A percentile compares a stretch with the other conserved stretches of the same genome.
Evolutionary conservation across 2,113 vertebrate species (phyloP).

Genomic region (Syrmaticus mikado): DNA sequence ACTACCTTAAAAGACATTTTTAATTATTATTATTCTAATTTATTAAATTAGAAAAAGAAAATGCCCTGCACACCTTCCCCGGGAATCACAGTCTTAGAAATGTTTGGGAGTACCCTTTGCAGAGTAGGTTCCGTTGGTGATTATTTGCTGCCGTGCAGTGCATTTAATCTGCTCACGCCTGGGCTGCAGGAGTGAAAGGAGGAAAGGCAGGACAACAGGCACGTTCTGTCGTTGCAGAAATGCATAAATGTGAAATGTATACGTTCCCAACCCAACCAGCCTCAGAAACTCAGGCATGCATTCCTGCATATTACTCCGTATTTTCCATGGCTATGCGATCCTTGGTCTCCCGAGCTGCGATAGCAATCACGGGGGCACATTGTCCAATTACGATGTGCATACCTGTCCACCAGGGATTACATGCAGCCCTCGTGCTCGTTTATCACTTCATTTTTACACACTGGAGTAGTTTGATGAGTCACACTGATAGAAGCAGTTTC

Average conservation of each 20-base stretch:
- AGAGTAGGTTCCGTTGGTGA: background rate
- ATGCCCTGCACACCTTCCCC: background rate
- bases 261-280: background rate
- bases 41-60: conserved; percentile 13
- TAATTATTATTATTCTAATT: background rate
- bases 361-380: background rate
- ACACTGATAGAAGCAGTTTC: background rate
- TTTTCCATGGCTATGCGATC: conserved; percentile 21
- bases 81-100: too few species aligned
- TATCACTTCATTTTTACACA: background rate
- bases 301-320: background rate
- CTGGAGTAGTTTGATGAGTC: background rate
- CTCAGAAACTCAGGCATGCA: background rate
- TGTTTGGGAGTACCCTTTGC: background rate
- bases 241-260: background rate
- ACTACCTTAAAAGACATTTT: background rate
- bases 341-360: conserved; percentile 15
- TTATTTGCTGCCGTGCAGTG: background rate
- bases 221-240: conserved; percentile 3
- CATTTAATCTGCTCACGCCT: background rate
- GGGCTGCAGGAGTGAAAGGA: background rate
- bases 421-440: background rate
- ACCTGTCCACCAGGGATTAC: background rate
- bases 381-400: background rate
- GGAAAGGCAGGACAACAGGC: conserved; percentile 29